Evolutionary conservation across 2,888 invertebrate genomes (phyloP), one percentile per base, ranked within the genome.

Genomic region (Cosmopolites sordidus): DNA sequence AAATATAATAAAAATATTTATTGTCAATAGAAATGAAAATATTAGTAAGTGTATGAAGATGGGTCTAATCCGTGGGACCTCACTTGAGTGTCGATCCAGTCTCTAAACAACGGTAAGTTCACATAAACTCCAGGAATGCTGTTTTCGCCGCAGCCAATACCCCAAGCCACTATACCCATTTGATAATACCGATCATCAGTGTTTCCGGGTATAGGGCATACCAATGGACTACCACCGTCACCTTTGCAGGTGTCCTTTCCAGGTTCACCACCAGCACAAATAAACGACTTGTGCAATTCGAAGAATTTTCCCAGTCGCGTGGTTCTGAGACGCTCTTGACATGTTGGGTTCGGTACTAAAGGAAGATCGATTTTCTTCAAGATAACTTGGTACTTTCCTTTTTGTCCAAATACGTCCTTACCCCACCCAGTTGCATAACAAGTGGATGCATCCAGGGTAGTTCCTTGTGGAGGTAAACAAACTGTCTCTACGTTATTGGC

Each of bases 161-260:
- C 90, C 90, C 90, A 91, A 1, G 89, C 83, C 0, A 90, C 89
- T 37, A 89, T 84, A 1, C 88, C 88, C 9, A 68, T 78, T 60
- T 82, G 83, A 41, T 83, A 80, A 70, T 86, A 89, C 37, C 60
- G 47, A 15, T 55, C 92, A 92, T 80, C 77, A 27, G 76, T 71
- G 5, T 78, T 70, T 0, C 79, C 69, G 0, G 77, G 73, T 44
- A 78, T 71, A 1, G 80, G 78, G 60, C 89, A 89, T 0, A 83
- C 83, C n/a, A 90, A 71, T 0, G 89, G 89, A 30, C 71, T 69
- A 1, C 72, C 72, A 1, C 72, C 72, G 49, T 72, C 72, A 4
- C 72, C 72, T 55, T 67, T 86, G 83, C 56, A 89, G 83, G 51
- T 88, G 86, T 71, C 9, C 85, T 88, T 8, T 84, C 88, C 67